phyloP scores from a whole-genome alignment of 2,113 vertebrate species.

The Psittacula cyanocephala region DNA sequence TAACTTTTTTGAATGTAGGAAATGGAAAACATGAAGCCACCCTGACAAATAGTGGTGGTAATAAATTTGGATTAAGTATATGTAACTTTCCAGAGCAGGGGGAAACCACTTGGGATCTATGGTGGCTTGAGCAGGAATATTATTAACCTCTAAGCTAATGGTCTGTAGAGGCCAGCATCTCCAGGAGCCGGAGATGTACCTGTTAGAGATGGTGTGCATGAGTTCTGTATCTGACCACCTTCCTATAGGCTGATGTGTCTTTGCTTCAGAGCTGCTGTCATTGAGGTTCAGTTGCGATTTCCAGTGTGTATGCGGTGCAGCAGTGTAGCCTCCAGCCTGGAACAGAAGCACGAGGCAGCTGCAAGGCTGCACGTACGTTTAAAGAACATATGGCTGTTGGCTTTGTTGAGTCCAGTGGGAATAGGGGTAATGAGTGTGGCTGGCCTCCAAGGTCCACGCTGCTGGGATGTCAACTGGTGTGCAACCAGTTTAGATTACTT shows the following conservation, averaged over 20 bases:
- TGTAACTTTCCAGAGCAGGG: neutral
- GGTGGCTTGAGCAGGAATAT: neutral
- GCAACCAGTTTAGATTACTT: neutral
- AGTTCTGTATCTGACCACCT: too few species aligned
- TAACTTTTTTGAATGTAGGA: neutral
- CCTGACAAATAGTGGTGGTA: neutral
- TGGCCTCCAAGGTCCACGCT: accelerated
- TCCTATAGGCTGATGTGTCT: accelerated
- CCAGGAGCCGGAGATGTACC: neutral
- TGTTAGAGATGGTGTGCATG: accelerated
- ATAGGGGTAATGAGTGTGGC: neutral
- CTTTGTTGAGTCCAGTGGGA: neutral
- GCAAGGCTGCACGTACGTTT: neutral
- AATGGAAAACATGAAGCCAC: neutral
- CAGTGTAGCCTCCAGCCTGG: neutral
- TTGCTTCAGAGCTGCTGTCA: accelerated
- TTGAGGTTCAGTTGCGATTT: neutral
- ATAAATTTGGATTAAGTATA: neutral
- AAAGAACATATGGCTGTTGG: neutral
- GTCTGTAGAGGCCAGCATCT: neutral
- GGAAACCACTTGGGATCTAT: neutral
- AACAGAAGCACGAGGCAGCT: neutral
- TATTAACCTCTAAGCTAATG: neutral
- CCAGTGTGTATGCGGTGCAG: accelerated
- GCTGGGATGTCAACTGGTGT: neutral